Conservation (phyloP, 2,797 vertebrate species). For the Emydoidea blandingii region DNA sequence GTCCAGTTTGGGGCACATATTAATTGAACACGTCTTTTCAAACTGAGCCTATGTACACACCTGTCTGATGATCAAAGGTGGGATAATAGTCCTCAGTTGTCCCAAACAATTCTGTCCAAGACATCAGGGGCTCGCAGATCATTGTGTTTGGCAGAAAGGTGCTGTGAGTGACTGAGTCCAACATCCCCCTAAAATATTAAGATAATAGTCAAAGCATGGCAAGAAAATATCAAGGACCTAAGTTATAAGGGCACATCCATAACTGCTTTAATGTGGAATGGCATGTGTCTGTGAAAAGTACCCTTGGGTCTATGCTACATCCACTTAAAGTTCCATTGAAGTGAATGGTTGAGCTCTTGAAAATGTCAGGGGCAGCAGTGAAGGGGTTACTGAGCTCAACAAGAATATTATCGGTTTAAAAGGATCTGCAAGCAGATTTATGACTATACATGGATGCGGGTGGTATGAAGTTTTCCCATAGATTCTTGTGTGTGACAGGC, state of each 20-base stretch:
- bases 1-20: background rate
- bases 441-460: background rate
- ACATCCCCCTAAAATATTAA: slow-evolving; percentile 68
- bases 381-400: background rate
- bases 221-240: background rate
- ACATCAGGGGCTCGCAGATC: slow-evolving; percentile 72
- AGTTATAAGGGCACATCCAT: background rate
- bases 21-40: background rate
- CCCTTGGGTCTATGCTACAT: background rate
- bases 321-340: background rate
- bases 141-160: slow-evolving; percentile 65
- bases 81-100: slow-evolving; percentile 62
- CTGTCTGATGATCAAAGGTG: slow-evolving; percentile 71
- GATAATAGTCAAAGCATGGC: background rate
- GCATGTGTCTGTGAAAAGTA: background rate
- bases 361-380: background rate
- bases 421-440: background rate
- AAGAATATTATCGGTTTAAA: background rate
- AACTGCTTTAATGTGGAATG: background rate
- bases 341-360: background rate
- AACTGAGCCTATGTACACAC: background rate
- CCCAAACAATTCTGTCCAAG: slow-evolving; percentile 74
- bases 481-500: background rate
- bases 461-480: slow-evolving; percentile 43
- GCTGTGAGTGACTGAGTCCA: slow-evolving; percentile 75